A percentile compares a stretch with the other conserved stretches of the same genome.
phyloP scores from a whole-genome alignment of 2,113 vertebrate genomes.

The Cricetomys ansorgei region DNA sequence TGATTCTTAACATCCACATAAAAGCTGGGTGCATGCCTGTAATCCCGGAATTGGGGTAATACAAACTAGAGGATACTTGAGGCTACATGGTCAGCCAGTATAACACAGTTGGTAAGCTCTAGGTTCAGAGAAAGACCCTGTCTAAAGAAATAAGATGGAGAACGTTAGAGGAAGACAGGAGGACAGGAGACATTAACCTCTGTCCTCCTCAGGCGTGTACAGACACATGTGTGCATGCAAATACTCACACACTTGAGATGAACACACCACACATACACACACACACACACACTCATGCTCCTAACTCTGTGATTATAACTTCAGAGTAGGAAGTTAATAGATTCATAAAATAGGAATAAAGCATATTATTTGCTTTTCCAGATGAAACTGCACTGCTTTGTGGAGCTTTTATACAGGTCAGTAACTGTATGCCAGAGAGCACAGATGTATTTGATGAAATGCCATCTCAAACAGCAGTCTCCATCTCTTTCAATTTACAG shows the following conservation, averaged over 20 bases:
- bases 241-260: background rate
- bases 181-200: background rate
- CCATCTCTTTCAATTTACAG: background rate
- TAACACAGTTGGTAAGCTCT: background rate
- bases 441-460: background rate
- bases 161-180: background rate
- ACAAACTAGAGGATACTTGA: background rate
- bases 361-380: background rate
- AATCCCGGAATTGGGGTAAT: background rate
- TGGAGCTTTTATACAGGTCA: background rate
- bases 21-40: background rate
- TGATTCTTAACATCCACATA: too few relatives aligned
- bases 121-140: background rate
- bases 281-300: background rate
- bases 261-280: background rate
- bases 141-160: background rate
- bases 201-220: too few relatives aligned
- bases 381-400: background rate
- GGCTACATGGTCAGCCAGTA: background rate
- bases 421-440: background rate
- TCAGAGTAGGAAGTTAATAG: background rate
- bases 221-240: background rate
- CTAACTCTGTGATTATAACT: background rate
- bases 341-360: background rate
- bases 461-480: background rate